Conservation (phyloP, 1,140 invertebrate species). For the Bombus breviceps region DNA sequence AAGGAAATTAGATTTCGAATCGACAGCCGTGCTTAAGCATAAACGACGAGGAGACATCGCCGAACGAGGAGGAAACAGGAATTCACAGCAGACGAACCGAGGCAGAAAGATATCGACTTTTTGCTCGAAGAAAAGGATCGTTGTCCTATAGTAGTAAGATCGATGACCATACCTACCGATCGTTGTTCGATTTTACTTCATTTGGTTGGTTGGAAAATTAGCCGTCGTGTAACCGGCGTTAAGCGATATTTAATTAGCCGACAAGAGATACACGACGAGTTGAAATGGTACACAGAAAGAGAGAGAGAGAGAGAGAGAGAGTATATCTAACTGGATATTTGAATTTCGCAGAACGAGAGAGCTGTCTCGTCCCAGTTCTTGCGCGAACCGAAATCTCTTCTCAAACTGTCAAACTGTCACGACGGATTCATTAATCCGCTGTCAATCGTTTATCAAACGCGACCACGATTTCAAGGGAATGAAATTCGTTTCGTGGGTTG, state of each 20-base stretch:
- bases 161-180: slow-evolving; percentile 33
- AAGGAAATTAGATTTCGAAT: slow-evolving; percentile 73
- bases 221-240: background rate
- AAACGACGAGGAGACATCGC: slow-evolving; percentile 61
- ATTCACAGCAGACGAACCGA: background rate
- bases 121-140: background rate
- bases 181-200: background rate
- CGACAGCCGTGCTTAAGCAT: slow-evolving; percentile 69
- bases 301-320: background rate
- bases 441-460: slow-evolving; percentile 14
- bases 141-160: background rate
- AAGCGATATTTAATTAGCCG: slow-evolving; percentile 26
- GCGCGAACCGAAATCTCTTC: background rate
- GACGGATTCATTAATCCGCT: background rate
- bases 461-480: background rate
- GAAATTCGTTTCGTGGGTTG: slow-evolving; percentile 5
- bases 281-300: background rate
- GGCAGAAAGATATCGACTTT: background rate
- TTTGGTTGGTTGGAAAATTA: background rate
- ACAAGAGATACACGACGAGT: too few relatives aligned
- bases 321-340: background rate
- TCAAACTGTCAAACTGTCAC: background rate
- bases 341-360: background rate
- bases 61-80: slow-evolving; percentile 16
- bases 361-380: background rate